Conservation (phyloP, 1,140 invertebrate genomes). For the Diachasma alloeum region DNA sequence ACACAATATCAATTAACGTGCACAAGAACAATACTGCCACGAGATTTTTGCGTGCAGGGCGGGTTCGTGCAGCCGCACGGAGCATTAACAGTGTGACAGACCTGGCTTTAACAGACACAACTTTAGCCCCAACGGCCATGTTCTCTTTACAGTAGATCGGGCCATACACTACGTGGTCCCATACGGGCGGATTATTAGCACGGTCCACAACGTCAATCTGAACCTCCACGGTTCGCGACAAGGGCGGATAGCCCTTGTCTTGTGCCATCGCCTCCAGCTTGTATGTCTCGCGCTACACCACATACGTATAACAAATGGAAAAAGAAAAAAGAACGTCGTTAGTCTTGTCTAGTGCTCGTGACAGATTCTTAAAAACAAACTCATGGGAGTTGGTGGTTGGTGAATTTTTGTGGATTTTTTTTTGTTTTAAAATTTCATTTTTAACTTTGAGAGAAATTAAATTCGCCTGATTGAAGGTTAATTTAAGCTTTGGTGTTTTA, state of each 20-base stretch:
- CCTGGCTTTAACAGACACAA: constrained; percentile 97
- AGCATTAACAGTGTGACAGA: constrained; percentile 74
- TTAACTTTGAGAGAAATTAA: neutral
- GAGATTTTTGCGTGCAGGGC: constrained; percentile 62
- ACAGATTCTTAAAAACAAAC: constrained; percentile 22
- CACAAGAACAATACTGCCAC: constrained; percentile 66
- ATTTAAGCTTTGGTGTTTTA: constrained; percentile 19
- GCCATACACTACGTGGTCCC: constrained; percentile 94
- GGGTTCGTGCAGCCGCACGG: constrained; percentile 64
- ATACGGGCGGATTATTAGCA: constrained; percentile 95
- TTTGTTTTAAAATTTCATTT: neutral
- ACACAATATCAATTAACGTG: constrained; percentile 67
- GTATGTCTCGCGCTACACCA: constrained; percentile 91
- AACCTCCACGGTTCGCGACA: constrained; percentile 94
- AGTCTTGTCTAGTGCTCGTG: constrained; percentile 56
- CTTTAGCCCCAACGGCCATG: constrained; percentile 93
- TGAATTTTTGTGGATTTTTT: constrained; percentile 25
- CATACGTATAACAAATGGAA: constrained; percentile 66
- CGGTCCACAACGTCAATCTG: constrained; percentile 97
- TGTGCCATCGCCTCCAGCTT: constrained; percentile 95
- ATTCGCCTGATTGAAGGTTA: neutral
- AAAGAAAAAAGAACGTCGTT: constrained; percentile 73
- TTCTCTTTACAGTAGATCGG: constrained; percentile 97
- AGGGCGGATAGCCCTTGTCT: constrained; percentile 93
- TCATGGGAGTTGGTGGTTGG: constrained; percentile 23